phyloP scores from a whole-genome alignment of 2,888 invertebrate species.

The Meteorus colon region DNA sequence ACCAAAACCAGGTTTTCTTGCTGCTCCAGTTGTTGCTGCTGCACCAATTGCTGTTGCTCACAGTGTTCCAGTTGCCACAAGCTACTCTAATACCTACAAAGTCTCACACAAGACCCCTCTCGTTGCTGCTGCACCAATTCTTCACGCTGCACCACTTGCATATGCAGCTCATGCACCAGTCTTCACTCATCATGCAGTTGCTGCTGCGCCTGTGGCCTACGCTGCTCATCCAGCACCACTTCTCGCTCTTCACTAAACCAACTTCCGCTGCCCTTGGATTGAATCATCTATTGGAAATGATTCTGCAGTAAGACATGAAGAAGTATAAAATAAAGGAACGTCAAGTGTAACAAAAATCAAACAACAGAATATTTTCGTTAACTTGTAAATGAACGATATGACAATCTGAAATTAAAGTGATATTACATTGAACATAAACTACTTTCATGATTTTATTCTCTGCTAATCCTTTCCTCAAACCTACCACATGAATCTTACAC shows the following conservation, averaged over 20 bases:
- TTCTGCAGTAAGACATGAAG: too few relatives aligned
- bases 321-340: too few relatives aligned
- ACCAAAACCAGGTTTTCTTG: constrained; percentile 62
- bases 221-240: constrained; percentile 70
- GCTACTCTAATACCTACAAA: constrained; percentile 80
- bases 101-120: constrained; percentile 71
- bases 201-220: constrained; percentile 58
- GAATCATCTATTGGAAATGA: background rate
- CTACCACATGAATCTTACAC: too few relatives aligned
- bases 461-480: too few relatives aligned
- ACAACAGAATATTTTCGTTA: too few relatives aligned
- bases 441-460: too few relatives aligned
- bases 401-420: too few relatives aligned
- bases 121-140: constrained; percentile 61
- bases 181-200: constrained; percentile 55
- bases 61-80: constrained; percentile 78
- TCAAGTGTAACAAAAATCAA: too few relatives aligned
- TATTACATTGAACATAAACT: too few relatives aligned
- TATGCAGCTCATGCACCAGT: constrained; percentile 69
- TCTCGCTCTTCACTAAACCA: constrained; percentile 66
- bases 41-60: constrained; percentile 62
- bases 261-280: background rate
- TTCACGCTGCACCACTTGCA: constrained; percentile 58
- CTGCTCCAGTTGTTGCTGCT: constrained; percentile 61
- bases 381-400: too few relatives aligned